These are phyloP conservation scores for Oreochromis grahami DNA, from an alignment of 2,797 vertebrate genomes.

Conservation along the genomic window DNA sequence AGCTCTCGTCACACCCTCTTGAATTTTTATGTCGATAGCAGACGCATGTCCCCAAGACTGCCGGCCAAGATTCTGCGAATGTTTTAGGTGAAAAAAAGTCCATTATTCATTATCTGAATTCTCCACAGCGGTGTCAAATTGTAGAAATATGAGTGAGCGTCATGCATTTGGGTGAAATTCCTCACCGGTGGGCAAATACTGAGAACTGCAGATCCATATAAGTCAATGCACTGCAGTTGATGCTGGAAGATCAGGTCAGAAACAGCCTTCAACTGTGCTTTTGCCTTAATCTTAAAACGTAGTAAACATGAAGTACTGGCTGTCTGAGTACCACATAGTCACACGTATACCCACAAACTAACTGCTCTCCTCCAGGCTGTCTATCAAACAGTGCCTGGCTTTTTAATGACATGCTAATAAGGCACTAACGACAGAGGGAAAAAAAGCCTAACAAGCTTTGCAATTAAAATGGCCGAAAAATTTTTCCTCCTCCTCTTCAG, in stretches of 20 bases:
- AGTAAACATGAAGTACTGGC: conserved; percentile 9
- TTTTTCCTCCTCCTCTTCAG: not conserved
- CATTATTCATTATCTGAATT: not conserved
- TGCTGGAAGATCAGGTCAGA: not conserved
- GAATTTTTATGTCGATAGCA: not conserved
- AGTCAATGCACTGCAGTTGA: not conserved
- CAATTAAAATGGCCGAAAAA: conserved; percentile 38
- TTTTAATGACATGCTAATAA: conserved; percentile 43
- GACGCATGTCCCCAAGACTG: not conserved
- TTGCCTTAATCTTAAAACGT: not conserved
- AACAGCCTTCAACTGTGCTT: not conserved
- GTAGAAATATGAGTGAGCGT: not conserved
- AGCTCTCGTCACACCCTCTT: not conserved
- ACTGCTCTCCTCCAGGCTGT: conserved; percentile 15
- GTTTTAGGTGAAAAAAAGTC: not conserved
- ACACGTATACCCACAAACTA: not conserved
- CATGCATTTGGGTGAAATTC: not conserved
- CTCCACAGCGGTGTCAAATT: not conserved
- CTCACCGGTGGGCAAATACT: not conserved
- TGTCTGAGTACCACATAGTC: not conserved
- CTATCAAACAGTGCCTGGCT: conserved; percentile 29
- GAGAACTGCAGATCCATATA: not conserved
- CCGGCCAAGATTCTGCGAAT: not conserved
- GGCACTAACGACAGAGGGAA: not conserved
- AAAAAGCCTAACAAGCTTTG: conserved; percentile 31